phyloP scores from a whole-genome alignment of 2,113 vertebrate genomes.

The Gobio gobio region DNA sequence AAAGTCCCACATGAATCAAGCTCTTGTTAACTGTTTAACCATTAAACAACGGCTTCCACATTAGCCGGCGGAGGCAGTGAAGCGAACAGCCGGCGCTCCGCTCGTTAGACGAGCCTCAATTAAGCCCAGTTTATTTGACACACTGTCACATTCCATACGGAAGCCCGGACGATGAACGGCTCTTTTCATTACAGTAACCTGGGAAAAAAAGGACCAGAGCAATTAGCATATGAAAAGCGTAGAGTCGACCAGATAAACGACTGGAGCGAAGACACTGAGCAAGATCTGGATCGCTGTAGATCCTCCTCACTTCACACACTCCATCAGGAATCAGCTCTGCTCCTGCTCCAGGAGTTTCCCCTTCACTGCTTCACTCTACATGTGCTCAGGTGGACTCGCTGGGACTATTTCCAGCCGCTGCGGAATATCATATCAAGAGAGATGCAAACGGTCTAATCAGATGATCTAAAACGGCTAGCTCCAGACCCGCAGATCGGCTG shows the following conservation, averaged over 20 bases:
- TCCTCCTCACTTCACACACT: too few species aligned
- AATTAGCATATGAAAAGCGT: slow-evolving; percentile 50
- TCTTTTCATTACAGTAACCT: slow-evolving; percentile 47
- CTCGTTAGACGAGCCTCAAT: slow-evolving; percentile 57
- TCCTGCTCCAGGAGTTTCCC: too few species aligned
- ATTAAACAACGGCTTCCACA: slow-evolving; percentile 52
- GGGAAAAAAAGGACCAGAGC: slow-evolving; percentile 29
- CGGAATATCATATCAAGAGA: too few species aligned
- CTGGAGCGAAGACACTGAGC: background rate
- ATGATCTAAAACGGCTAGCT: too few species aligned
- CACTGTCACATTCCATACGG: slow-evolving; percentile 59
- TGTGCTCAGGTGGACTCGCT: too few species aligned
- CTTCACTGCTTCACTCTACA: too few species aligned
- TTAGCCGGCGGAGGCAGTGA: slow-evolving; percentile 49
- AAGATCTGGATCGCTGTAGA: too few species aligned
- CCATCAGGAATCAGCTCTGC: too few species aligned
- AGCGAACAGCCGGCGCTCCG: slow-evolving; percentile 45
- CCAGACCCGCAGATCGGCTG: too few species aligned
- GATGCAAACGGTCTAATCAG: too few species aligned
- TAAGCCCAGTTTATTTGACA: slow-evolving; percentile 52
- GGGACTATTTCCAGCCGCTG: too few species aligned
- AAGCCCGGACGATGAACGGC: slow-evolving; percentile 24
- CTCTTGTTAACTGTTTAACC: slow-evolving; percentile 48
- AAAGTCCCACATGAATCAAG: slow-evolving; percentile 38
- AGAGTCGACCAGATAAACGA: background rate